A percentile compares a stretch with the other conserved stretches of the same genome.
Conservation (phyloP, 2,797 vertebrate genomes). For the Halcyon chelicuti region DNA sequence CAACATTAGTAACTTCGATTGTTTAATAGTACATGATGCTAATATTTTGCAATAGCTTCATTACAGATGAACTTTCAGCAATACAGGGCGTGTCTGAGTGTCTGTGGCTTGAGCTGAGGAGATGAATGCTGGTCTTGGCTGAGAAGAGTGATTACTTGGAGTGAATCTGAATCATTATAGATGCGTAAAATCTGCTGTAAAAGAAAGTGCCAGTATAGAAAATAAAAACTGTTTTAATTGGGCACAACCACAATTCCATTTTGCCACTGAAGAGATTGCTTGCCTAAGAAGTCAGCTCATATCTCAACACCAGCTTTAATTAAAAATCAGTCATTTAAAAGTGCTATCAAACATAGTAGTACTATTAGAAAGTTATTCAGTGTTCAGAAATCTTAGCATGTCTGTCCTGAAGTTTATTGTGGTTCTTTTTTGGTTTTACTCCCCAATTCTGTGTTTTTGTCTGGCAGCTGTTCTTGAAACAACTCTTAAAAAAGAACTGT, state of each 20-base stretch:
- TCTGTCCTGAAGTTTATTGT: neutral
- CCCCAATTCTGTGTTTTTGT: neutral
- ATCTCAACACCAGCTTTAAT: neutral
- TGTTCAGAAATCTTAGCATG: neutral
- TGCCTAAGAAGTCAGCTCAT: neutral
- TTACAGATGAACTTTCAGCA: constrained; percentile 17
- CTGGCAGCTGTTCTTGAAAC: constrained; percentile 2
- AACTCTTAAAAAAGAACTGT: neutral
- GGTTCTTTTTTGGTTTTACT: neutral
- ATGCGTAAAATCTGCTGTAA: neutral
- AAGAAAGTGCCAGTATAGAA: neutral
- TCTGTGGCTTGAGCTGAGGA: neutral
- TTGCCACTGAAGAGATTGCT: neutral
- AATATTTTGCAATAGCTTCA: constrained; percentile 27
- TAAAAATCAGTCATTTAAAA: neutral
- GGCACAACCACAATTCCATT: neutral
- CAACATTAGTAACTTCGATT: constrained; percentile 25
- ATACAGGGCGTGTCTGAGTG: neutral
- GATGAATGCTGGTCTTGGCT: neutral
- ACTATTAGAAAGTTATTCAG: neutral
- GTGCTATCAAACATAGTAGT: neutral
- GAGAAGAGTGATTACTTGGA: neutral
- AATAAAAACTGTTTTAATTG: neutral
- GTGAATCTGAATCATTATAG: neutral
- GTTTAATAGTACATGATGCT: constrained; percentile 3